Evolutionary conservation across 1,140 invertebrate species (phyloP).

Genomic region (Scylla paramamosain): DNA sequence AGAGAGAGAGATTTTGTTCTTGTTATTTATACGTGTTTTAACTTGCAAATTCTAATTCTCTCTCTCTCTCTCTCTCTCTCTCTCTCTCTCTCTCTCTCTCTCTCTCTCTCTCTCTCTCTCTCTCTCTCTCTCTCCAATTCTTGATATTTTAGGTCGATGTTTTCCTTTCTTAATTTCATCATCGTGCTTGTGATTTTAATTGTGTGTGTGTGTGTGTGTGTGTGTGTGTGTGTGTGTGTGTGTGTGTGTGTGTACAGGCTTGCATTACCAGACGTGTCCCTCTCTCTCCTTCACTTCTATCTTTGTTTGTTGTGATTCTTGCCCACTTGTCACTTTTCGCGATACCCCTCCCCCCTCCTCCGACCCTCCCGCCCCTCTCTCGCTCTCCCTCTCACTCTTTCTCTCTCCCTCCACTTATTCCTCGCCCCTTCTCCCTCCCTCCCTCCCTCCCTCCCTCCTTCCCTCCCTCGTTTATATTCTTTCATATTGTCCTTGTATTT

Average conservation of each 20-base stretch:
- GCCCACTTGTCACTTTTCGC: not conserved
- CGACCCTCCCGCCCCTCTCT: not conserved
- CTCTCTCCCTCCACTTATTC: not conserved
- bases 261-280: not conserved
- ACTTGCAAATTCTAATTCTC: not conserved
- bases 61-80: slow-evolving; percentile 33
- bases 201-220: slow-evolving; percentile 1
- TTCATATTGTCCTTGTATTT: not conserved
- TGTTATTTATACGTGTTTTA: not conserved
- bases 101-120: slow-evolving; percentile 33
- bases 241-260: not conserved
- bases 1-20: slow-evolving; percentile 30
- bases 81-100: slow-evolving; percentile 56
- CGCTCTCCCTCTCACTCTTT: slow-evolving; percentile 32
- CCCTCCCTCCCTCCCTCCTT: not conserved
- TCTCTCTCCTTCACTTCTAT: not conserved
- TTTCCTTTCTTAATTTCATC: not conserved
- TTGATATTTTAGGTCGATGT: not conserved
- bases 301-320: not conserved
- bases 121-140: slow-evolving; percentile 36
- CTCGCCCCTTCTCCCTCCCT: not conserved
- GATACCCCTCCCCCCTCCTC: too few species aligned
- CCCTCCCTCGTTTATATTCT: not conserved
- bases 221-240: slow-evolving; percentile 40
- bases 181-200: too few species aligned